Percentiles rank a stretch among this genome's conserved stretches.
Evolutionary conservation across 2,113 vertebrate genomes (phyloP).

Genomic region (Physeter macrocephalus): DNA sequence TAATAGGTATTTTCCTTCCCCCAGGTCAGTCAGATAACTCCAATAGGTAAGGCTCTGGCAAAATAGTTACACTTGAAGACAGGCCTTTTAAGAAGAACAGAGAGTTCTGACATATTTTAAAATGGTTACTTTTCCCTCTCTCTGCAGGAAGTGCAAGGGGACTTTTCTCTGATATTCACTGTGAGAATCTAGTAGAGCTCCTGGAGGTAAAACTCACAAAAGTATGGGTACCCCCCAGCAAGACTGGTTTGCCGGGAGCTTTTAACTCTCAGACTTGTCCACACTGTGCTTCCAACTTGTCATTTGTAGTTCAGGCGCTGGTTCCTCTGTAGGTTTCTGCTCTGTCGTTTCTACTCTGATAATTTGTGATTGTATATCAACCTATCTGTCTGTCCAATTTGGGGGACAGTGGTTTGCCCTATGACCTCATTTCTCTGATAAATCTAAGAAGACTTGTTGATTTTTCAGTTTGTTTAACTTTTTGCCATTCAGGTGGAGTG

Average conservation of each 20-base stretch:
- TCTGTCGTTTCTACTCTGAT: neutral
- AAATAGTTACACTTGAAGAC: neutral
- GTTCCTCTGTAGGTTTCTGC: neutral
- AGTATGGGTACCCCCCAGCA: neutral
- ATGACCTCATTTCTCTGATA: neutral
- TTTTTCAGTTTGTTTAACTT: neutral
- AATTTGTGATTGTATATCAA: neutral
- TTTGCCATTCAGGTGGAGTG: neutral
- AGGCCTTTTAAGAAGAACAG: neutral
- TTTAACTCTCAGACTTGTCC: neutral
- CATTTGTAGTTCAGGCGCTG: neutral
- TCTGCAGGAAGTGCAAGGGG: neutral
- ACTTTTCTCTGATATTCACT: neutral
- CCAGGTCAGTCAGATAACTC: neutral
- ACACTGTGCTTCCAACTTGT: neutral
- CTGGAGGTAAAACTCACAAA: neutral
- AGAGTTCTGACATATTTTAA: neutral
- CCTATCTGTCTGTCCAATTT: neutral
- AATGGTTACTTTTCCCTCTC: neutral
- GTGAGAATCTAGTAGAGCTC: neutral
- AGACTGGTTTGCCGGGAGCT: neutral
- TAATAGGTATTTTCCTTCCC: neutral
- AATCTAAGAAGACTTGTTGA: neutral
- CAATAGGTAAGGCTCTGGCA: neutral
- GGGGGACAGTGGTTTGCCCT: neutral